Evolutionary conservation across 2,797 vertebrate genomes (phyloP), one percentile per base, ranked within the genome.

Genomic region (Mormyrops boulengeri): DNA sequence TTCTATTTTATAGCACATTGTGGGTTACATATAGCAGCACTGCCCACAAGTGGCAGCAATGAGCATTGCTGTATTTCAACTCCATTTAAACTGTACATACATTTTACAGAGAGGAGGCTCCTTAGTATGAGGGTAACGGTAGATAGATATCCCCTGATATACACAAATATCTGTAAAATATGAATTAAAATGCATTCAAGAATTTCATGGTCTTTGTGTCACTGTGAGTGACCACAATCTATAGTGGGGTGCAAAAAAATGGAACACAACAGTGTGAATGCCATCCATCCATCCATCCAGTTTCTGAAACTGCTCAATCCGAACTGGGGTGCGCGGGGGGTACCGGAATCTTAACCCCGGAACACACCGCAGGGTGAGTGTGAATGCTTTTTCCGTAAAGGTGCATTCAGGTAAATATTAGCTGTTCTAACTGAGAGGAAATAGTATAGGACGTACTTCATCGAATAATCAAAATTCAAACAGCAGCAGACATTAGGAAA

Each of bases 31-130:
- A 85, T 85, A 22, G 84, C 47, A 52, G 49, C 84, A 85, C 84
- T 85, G 84, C 84, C 84, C 84, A 85, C 84, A 85, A 26, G 84
- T 52, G 84, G 22, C 9, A 85, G 49, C 22, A 22, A 47, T 30
- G 22, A 85, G 49, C 84, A 85, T 52, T 85, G 84, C 84, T 52
- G 82, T 85, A 47, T 52, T 85, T 52, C 9, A 85, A 85, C n/a
- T 47, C 17, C 7, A 11, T 44, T 82, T 82, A 82, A 82, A 82
- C 77, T 82, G 41, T 22, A n/a, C 73, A 44, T 17, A 44, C 44
- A n/a, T 82, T 82, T 47, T 44, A 44, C 41, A 82, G 41, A 44
- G 41, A 82, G 41, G 19, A 44, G 38, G 41, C 19, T 82, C 41
- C 8, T 82, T 82, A 82, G 8, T 17, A 47, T 82, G 77, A 22